Evolutionary conservation across 2,113 vertebrate species (phyloP).

Genomic region (Apus apus): DNA sequence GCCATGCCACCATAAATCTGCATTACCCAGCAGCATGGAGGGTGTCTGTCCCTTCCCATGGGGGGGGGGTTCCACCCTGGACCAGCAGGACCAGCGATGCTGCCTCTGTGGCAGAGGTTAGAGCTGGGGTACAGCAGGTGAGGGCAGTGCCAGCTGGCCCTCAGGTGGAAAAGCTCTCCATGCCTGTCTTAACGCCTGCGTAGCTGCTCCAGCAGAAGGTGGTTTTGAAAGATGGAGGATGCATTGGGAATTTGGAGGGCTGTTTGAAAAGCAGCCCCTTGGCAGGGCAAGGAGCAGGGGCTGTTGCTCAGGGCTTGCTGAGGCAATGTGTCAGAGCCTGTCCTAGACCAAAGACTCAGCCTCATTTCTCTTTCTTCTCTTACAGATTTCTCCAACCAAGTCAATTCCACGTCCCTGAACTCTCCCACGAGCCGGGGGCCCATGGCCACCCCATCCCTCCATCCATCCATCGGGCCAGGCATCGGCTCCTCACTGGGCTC

Average conservation of each 20-base stretch:
- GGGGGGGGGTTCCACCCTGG: background rate
- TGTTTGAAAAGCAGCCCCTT: background rate
- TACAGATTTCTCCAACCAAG: constrained; percentile 89
- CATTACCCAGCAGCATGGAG: rapidly evolving
- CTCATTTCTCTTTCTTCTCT: background rate
- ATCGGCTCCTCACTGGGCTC: constrained; percentile 89
- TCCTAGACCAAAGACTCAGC: rapidly evolving
- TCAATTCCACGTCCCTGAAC: constrained; percentile 86
- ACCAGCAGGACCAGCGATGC: rapidly evolving
- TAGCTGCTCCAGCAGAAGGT: rapidly evolving
- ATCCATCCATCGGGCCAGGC: constrained; percentile 78
- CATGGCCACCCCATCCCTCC: constrained; percentile 89
- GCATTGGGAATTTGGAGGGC: rapidly evolving
- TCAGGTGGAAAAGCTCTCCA: background rate
- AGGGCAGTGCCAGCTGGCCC: background rate
- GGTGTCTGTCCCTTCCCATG: rapidly evolving
- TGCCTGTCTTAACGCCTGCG: rapidly evolving
- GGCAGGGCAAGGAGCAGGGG: rapidly evolving
- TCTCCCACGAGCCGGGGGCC: constrained; percentile 87
- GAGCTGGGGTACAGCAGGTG: rapidly evolving
- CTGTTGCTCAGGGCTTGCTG: background rate
- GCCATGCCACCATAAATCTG: background rate
- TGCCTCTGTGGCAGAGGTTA: background rate
- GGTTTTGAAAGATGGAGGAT: background rate
- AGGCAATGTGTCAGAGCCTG: rapidly evolving